These are phyloP conservation scores for Dromaius novaehollandiae DNA, from an alignment of 2,113 vertebrate species.

Conservation along the genomic window DNA sequence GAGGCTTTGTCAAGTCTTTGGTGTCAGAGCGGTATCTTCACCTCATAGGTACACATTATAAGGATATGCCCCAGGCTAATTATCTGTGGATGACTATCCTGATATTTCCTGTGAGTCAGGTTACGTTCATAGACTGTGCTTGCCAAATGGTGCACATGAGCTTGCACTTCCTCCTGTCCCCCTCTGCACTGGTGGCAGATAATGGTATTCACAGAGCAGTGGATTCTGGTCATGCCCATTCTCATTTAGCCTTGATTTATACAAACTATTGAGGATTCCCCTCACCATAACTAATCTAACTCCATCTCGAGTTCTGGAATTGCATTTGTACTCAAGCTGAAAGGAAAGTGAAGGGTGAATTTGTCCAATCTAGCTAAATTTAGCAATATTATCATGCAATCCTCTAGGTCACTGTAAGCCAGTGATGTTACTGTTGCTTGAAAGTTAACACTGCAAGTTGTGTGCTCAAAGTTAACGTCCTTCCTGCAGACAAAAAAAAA, in stretches of 20 bases:
- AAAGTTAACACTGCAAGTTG: neutral
- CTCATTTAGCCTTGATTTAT: neutral
- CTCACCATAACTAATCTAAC: neutral
- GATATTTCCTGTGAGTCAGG: neutral
- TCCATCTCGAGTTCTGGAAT: neutral
- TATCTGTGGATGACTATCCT: neutral
- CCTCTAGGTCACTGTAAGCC: neutral
- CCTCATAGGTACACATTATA: neutral
- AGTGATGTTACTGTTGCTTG: neutral
- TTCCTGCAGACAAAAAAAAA: neutral
- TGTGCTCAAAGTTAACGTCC: neutral
- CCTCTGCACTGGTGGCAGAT: neutral
- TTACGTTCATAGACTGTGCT: neutral
- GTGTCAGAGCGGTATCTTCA: neutral
- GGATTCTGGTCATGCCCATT: neutral
- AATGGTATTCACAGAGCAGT: neutral
- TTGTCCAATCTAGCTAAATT: neutral
- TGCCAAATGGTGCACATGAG: neutral
- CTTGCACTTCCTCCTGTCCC: neutral
- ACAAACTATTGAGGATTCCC: neutral
- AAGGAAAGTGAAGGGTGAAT: neutral
- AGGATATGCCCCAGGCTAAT: accelerated
- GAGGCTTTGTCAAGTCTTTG: neutral
- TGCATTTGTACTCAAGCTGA: neutral
- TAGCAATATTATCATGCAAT: neutral